Evolutionary conservation across 2,113 vertebrate genomes (phyloP).

Genomic region (Girardinichthys multiradiatus): DNA sequence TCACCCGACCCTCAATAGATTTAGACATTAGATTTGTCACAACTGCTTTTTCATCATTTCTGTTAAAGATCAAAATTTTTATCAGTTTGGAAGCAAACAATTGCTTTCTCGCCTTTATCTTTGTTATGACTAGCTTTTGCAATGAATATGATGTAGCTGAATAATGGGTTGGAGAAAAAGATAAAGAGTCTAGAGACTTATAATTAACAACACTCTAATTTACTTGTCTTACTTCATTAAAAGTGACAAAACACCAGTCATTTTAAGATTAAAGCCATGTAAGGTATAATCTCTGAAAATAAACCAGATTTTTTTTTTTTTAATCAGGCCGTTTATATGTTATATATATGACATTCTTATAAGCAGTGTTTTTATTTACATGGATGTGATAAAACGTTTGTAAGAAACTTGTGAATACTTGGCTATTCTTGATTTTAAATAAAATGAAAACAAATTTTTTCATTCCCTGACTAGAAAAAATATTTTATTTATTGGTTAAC

Average conservation of each 20-base stretch:
- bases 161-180: not conserved
- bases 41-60: constrained; percentile 11
- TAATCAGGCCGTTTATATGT: not conserved
- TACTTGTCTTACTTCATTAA: constrained; percentile 24
- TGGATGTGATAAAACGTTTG: too few relatives aligned
- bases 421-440: too few relatives aligned
- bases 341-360: not conserved
- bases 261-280: not conserved
- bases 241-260: not conserved
- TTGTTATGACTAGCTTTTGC: constrained; percentile 8
- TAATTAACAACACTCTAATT: not conserved
- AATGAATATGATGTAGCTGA: not conserved
- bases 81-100: constrained; percentile 22
- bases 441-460: too few relatives aligned
- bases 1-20: not conserved
- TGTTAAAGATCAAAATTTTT: constrained; percentile 15
- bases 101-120: constrained; percentile 11
- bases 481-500: too few relatives aligned
- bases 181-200: constrained; percentile 4
- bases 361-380: too few relatives aligned
- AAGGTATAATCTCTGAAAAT: too few relatives aligned
- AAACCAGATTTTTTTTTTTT: not conserved
- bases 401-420: too few relatives aligned
- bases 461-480: too few relatives aligned
- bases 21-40: constrained; percentile 9